Percentiles rank a stretch among this genome's conserved stretches.
phyloP scores from a whole-genome alignment of 2,797 vertebrate genomes.

The Rhadinocentrus ornatus region DNA sequence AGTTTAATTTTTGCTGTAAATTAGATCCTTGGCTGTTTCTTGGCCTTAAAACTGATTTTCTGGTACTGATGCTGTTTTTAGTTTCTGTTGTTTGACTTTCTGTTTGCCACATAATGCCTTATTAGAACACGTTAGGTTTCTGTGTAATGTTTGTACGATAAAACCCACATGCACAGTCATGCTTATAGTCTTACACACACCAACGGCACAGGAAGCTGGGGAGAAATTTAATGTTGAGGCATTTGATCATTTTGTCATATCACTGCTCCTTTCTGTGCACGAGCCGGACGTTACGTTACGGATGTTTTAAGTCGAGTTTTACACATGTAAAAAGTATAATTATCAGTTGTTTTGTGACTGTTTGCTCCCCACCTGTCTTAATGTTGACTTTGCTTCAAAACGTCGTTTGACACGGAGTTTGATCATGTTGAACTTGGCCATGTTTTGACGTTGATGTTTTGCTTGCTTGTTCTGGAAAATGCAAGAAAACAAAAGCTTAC shows the following conservation, averaged over 20 bases:
- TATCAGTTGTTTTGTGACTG: conserved; percentile 63
- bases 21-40: conserved; percentile 42
- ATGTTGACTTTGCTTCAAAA: conserved; percentile 71
- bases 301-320: conserved; percentile 67
- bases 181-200: conserved; percentile 28
- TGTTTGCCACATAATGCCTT: conserved; percentile 80
- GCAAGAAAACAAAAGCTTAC: conserved; percentile 67
- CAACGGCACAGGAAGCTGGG: conserved; percentile 11
- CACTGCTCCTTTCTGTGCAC: conserved; percentile 60
- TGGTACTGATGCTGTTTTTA: conserved; percentile 52
- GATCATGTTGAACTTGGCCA: conserved; percentile 56
- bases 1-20: conserved; percentile 15
- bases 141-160: conserved; percentile 67
- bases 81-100: conserved; percentile 42
- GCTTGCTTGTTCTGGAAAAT: conserved; percentile 74
- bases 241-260: conserved; percentile 63
- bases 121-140: conserved; percentile 70
- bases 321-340: conserved; percentile 71
- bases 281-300: conserved; percentile 14
- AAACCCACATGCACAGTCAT: conserved; percentile 58
- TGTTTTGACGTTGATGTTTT: conserved; percentile 72
- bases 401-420: conserved; percentile 64
- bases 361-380: conserved; percentile 68
- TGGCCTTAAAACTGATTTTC: conserved; percentile 66
- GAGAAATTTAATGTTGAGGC: conserved; percentile 42